These are phyloP conservation scores for Stichodactyla helianthus DNA, from an alignment of 64 coral and sea anemone genomes.

Conservation along the genomic window DNA sequence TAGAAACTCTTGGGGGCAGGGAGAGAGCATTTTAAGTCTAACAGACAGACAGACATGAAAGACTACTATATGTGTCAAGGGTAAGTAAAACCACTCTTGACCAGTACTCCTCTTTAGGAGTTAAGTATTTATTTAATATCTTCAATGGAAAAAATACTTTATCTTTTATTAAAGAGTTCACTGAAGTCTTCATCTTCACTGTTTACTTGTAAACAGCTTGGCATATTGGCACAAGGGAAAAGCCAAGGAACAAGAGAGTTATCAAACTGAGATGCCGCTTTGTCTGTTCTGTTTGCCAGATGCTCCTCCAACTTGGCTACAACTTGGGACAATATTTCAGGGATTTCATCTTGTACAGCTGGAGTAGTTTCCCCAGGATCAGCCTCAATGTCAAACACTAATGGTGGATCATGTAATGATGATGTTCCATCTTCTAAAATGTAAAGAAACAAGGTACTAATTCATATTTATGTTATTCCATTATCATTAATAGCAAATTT, in stretches of 20 bases:
- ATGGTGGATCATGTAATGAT: slow-evolving; percentile 48
- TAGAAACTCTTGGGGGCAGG: too few relatives aligned
- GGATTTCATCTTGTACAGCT: slow-evolving; percentile 39
- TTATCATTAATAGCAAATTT: too few relatives aligned
- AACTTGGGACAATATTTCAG: slow-evolving; percentile 50
- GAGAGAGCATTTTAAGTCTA: too few relatives aligned
- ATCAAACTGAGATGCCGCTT: slow-evolving; percentile 82
- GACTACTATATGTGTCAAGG: too few relatives aligned
- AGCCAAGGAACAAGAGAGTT: slow-evolving; percentile 58
- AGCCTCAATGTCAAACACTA: slow-evolving; percentile 69
- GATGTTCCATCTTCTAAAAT: slow-evolving; percentile 45
- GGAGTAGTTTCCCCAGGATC: slow-evolving; percentile 67
- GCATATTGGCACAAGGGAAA: slow-evolving; percentile 72
- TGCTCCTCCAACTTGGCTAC: slow-evolving; percentile 49
- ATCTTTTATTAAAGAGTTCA: slow-evolving; percentile 44
- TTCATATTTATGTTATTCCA: not conserved
- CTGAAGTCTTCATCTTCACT: slow-evolving; percentile 49
- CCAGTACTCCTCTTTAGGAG: too few relatives aligned
- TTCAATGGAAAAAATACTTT: not conserved
- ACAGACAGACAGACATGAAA: too few relatives aligned
- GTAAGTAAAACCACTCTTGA: too few relatives aligned
- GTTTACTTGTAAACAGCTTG: slow-evolving; percentile 59
- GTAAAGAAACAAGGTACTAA: not conserved
- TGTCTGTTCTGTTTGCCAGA: slow-evolving; percentile 72
- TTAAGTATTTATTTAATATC: too few relatives aligned